Evolutionary conservation across 2,797 vertebrate species (phyloP).

Genomic region (Benthosema pterotum): DNA sequence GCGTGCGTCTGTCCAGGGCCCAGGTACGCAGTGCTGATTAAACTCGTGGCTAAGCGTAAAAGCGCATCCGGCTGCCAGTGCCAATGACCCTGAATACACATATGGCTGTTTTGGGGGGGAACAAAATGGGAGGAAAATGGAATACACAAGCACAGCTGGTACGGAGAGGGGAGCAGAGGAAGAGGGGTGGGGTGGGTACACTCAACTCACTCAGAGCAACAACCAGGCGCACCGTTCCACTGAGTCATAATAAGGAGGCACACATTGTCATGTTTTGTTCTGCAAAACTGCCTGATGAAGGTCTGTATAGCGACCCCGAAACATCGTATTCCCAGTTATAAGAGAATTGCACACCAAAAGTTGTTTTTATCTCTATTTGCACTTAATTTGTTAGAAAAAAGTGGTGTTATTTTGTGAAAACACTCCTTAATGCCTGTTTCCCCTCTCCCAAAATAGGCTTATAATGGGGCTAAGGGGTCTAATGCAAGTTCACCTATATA

Average conservation of each 20-base stretch:
- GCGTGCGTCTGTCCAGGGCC: conserved; percentile 66
- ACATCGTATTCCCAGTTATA: no score
- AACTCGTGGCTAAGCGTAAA: conserved; percentile 82
- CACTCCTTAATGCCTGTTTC: no score
- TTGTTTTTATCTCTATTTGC: no score
- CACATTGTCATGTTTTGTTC: not conserved
- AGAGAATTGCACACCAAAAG: no score
- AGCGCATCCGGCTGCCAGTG: conserved; percentile 75
- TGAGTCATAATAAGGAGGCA: conserved; percentile 43
- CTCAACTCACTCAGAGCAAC: conserved; percentile 52
- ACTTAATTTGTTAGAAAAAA: no score
- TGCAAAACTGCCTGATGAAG: no score
- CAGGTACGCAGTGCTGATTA: conserved; percentile 79
- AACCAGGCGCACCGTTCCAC: conserved; percentile 58
- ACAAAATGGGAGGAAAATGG: conserved; percentile 81
- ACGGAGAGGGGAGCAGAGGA: no score
- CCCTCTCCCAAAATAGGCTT: no score
- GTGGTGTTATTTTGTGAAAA: no score
- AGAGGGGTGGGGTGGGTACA: conserved; percentile 41
- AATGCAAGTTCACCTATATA: no score
- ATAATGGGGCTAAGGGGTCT: no score
- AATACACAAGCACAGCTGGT: conserved; percentile 78
- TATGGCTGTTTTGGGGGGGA: conserved; percentile 78
- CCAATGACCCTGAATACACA: conserved; percentile 82
- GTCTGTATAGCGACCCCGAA: no score